Base-by-base conservation (phyloP, 2,888 invertebrate genomes). In the Andrena minutula region DNA sequence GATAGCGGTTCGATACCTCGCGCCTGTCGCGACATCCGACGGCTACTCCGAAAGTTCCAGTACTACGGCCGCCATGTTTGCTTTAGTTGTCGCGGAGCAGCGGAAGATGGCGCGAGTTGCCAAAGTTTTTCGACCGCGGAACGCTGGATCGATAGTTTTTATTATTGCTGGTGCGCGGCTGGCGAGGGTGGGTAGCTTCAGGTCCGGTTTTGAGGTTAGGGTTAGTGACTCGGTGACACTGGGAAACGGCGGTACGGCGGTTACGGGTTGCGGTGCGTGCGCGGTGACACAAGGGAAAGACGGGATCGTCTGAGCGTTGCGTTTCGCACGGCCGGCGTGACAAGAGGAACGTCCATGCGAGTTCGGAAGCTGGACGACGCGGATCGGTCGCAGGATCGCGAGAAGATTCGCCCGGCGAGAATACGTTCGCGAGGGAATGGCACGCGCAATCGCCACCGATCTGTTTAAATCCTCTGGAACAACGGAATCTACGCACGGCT, bases 141-240 rank as follows among this genome's bases (percentile, higher is more conserved):
- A 77, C 71, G 84, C 86, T 89, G 87, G 86, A 92, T 92, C 92
- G 91, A 92, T 92, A 92, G 89, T 92, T 91, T 90, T 90, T 90
- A 90, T 90, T 90, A 90, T 89, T 85, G 82, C 78, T 78, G 73
- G 63, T 51, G 84, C 68, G 61, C 77, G 63, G 65, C 69, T 86
- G 72, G 80, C 69, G 73, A 77, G 86, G 82, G 83, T 79, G 86
- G 83, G 84, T 79, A 84, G 75, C 81, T 81, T 75, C 69, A 79
- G 58, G 64, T 77, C 66, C 68, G 76, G 70, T 87, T 91, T 91
- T 89, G 87, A 91, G 91, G 91, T 91, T 91, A 92, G 89, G 90
- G 85, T 90, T 90, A 89, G 89, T 91, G 89, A 90, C 89, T 90
- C 87, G 75, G 82, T 87, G 90, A 90, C 89, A 89, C 79, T 86